phyloP scores from a whole-genome alignment of 2,888 invertebrate genomes.

The Lepidocyrtinus sp. region DNA sequence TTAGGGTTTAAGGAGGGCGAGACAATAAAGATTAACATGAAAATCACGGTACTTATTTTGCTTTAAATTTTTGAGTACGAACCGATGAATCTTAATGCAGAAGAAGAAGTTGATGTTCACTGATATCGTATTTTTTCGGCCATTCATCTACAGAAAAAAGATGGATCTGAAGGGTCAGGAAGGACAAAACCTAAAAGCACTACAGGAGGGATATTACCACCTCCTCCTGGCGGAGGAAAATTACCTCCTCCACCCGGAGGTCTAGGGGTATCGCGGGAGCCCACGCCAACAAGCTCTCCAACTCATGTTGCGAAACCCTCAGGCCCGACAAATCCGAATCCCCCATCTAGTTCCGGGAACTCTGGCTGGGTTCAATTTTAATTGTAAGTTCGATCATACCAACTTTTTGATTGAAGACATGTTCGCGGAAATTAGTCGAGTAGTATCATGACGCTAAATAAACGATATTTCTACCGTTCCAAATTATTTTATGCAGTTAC shows the following conservation, averaged over 20 bases:
- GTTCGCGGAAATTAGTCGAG: background rate
- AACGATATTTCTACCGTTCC: background rate
- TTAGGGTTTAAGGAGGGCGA: conserved; percentile 99
- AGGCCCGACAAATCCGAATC: conserved; percentile 49
- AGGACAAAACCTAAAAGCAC: conserved; percentile 78
- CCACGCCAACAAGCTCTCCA: conserved; percentile 77
- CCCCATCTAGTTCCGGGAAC: conserved; percentile 62
- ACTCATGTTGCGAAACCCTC: conserved; percentile 66
- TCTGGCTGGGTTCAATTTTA: conserved; percentile 71
- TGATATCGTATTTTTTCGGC: too few relatives aligned
- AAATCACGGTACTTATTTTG: conserved; percentile 87
- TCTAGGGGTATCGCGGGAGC: conserved; percentile 71
- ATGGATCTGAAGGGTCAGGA: conserved; percentile 83
- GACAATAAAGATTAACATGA: conserved; percentile 99
- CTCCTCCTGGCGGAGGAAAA: conserved; percentile 85
- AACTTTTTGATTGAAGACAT: background rate
- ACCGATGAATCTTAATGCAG: too few relatives aligned
- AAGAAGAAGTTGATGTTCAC: too few relatives aligned
- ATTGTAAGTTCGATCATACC: too few relatives aligned
- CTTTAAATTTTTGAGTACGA: background rate
- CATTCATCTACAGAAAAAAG: conserved; percentile 84
- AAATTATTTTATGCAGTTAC: too few relatives aligned
- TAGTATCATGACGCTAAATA: too few relatives aligned
- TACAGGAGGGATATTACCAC: conserved; percentile 77
- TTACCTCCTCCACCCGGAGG: conserved; percentile 82